Evolutionary conservation across 2,113 vertebrate genomes (phyloP), one percentile per base, ranked within the genome.

Genomic region (Gobius niger): DNA sequence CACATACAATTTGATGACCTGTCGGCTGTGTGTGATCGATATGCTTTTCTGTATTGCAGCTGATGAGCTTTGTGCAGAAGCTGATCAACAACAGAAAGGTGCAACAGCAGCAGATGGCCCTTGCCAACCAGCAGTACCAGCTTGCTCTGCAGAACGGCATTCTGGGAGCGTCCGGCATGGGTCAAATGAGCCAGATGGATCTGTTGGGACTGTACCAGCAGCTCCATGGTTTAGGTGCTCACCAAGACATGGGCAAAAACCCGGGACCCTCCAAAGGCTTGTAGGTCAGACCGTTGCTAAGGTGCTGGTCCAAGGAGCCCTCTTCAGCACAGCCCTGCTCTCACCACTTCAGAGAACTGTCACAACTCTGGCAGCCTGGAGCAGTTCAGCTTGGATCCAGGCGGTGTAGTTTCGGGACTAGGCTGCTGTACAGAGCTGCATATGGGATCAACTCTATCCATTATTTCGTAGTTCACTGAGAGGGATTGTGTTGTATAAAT

Each of bases 51-150:
- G 80, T 12, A 44, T 0, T 63, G 13, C 93, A 99, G 98, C 77
- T 99, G 42, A 99, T 98, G 91, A 93, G 96, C 81, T 96, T 94
- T 44, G 96, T 99, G 62, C 98, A 99, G 91, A 94, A 97, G 92
- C 96, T 99, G 86, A 91, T 99, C 50, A 94, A 94, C 94, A 97
- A 95, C 93, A 90, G 98, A 80, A 93, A 98, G 82, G 93, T 98
- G n/a, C 96, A 98, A 85, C 96, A 99, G 88, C 96, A 98, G 88
- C 97, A 99, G 88, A 82, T 96, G 87, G 90, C 94, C 91, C 88
- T 93, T 92, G 96, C 89, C 77, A 95, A 91, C 89, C 97, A 93
- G 82, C 83, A 93, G 75, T 92, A 90, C 80, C 92, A 93, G 85
- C 89, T 98, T 88, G 90, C 96, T 91, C 73, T 93, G 93, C 96